phyloP scores from a whole-genome alignment of 2,888 invertebrate genomes.

The Troilus luridus region DNA sequence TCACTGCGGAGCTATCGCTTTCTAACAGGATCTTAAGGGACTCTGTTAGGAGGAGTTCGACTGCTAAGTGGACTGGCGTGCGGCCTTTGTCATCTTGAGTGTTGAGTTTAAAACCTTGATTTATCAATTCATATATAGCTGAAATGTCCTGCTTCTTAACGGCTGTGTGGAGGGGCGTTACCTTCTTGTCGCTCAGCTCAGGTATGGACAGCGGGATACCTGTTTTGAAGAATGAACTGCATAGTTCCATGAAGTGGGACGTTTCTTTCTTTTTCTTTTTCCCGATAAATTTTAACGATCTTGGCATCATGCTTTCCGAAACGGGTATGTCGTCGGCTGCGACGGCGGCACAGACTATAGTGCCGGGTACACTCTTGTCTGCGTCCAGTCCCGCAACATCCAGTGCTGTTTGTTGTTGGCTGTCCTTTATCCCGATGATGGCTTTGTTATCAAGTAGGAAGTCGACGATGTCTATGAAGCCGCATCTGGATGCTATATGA shows the following conservation, averaged over 20 bases:
- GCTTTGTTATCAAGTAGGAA: constrained; percentile 73
- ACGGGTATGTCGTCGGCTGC: constrained; percentile 66
- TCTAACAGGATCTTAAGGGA: constrained; percentile 1
- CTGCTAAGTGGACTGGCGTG: constrained; percentile 73
- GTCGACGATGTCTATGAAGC: constrained; percentile 71
- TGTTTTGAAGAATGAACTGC: constrained; percentile 3
- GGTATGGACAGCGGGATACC: background rate
- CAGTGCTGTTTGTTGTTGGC: constrained; percentile 71
- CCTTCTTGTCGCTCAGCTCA: constrained; percentile 7
- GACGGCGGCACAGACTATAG: constrained; percentile 5
- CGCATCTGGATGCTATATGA: constrained; percentile 74
- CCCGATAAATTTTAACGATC: constrained; percentile 70
- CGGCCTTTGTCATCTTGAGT: constrained; percentile 70
- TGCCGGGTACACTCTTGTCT: constrained; percentile 30
- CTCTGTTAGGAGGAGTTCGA: constrained; percentile 65
- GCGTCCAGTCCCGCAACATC: constrained; percentile 71
- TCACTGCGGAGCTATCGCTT: constrained; percentile 64
- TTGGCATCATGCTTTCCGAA: constrained; percentile 33
- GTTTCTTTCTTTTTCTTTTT: constrained; percentile 71
- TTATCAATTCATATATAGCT: constrained; percentile 66
- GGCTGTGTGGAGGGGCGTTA: constrained; percentile 71
- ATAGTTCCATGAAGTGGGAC: background rate
- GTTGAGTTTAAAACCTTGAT: constrained; percentile 58
- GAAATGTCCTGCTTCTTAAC: constrained; percentile 71
- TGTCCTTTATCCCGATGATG: constrained; percentile 70